phyloP scores from a whole-genome alignment of 2,113 vertebrate genomes.

The Baryphthengus martii region DNA sequence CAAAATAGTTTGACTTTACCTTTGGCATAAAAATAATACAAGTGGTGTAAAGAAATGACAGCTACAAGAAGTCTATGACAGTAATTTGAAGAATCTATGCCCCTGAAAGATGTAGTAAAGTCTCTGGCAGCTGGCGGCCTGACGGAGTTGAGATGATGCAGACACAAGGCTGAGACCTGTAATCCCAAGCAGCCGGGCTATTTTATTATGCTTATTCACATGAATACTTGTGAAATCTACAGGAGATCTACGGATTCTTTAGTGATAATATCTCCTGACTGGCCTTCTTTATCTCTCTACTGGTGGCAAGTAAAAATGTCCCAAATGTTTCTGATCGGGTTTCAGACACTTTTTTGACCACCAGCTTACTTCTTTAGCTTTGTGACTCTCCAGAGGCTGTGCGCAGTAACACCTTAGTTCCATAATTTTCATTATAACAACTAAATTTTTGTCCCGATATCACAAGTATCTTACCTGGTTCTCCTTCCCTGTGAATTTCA shows the following conservation, averaged over 20 bases:
- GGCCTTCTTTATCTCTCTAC: neutral
- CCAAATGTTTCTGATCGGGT: neutral
- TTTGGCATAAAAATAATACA: neutral
- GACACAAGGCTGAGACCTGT: slow-evolving; percentile 45
- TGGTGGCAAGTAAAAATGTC: neutral
- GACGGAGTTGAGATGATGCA: slow-evolving; percentile 39
- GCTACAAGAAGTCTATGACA: slow-evolving; percentile 8
- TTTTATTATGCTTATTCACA: slow-evolving; percentile 26
- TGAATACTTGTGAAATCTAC: slow-evolving; percentile 36
- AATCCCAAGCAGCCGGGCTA: slow-evolving; percentile 52
- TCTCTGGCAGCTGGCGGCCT: slow-evolving; percentile 27
- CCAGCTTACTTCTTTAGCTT: neutral
- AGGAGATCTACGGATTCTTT: slow-evolving; percentile 42
- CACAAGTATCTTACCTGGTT: neutral
- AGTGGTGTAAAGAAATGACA: neutral
- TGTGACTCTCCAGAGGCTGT: neutral
- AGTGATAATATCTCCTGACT: slow-evolving; percentile 13
- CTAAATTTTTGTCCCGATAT: neutral
- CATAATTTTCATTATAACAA: neutral
- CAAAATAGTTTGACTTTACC: neutral
- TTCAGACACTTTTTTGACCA: neutral
- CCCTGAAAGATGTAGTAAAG: slow-evolving; percentile 21
- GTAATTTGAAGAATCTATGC: slow-evolving; percentile 41
- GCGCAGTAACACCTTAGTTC: neutral
- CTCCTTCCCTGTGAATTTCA: neutral